A percentile compares a stretch with the other conserved stretches of the same genome.
Evolutionary conservation across 2,113 vertebrate species (phyloP).

Genomic region (Scopus umbretta): DNA sequence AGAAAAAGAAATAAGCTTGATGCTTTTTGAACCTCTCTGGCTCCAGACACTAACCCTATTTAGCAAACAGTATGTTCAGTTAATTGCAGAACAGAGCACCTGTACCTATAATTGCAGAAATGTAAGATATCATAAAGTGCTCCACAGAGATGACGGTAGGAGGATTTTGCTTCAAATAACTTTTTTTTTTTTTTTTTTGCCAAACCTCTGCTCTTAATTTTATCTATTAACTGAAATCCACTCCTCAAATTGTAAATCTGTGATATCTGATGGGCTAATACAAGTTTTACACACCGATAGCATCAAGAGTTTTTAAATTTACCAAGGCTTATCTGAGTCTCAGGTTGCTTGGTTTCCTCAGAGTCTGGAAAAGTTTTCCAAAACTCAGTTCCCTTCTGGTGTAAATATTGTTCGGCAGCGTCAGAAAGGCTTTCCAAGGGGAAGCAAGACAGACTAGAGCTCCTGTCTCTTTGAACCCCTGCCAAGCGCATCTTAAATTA

Average conservation of each 20-base stretch:
- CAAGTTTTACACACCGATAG: background rate
- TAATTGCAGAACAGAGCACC: background rate
- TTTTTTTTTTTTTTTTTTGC: background rate
- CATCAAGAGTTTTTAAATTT: background rate
- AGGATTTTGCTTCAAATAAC: background rate
- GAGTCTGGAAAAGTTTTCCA: background rate
- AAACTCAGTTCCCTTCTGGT: background rate
- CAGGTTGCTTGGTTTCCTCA: background rate
- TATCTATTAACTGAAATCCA: background rate
- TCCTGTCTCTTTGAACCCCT: background rate
- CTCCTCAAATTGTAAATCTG: background rate
- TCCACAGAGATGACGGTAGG: background rate
- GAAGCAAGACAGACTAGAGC: background rate
- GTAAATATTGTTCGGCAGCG: background rate
- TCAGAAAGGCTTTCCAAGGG: background rate
- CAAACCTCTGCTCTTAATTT: background rate
- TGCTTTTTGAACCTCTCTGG: background rate
- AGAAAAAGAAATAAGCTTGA: background rate
- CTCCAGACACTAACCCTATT: background rate
- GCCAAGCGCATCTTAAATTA: conserved; percentile 20
- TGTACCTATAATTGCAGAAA: background rate
- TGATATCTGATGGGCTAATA: background rate
- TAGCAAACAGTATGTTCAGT: background rate
- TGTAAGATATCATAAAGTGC: background rate
- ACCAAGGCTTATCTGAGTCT: background rate